Percentiles rank a stretch among this genome's conserved stretches.
Evolutionary conservation across 2,888 invertebrate species (phyloP).

Genomic region (Panopea generosa): DNA sequence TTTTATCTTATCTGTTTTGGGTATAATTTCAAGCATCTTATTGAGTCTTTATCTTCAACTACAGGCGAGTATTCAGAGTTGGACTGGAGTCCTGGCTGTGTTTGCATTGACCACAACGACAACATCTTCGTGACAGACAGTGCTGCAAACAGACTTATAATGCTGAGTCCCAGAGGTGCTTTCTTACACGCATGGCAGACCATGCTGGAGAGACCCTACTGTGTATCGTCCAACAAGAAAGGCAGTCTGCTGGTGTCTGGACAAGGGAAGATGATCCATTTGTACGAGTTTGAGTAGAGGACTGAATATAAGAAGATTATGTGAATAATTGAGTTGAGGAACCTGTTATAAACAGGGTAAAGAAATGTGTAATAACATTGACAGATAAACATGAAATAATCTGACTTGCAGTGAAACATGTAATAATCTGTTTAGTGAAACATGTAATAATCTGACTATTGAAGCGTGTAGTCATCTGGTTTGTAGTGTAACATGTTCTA

Average conservation of each 20-base stretch:
- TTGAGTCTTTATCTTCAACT: slow-evolving; percentile 3
- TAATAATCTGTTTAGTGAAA: too few relatives aligned
- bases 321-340: too few relatives aligned
- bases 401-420: too few relatives aligned
- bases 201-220: slow-evolving; percentile 23
- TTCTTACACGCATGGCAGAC: slow-evolving; percentile 60
- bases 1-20: too few relatives aligned
- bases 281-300: slow-evolving; percentile 47
- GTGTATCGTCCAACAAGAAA: slow-evolving; percentile 47
- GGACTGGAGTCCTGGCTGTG: slow-evolving; percentile 49
- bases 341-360: too few relatives aligned
- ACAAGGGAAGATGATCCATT: slow-evolving; percentile 46
- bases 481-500: too few relatives aligned
- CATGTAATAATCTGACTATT: too few relatives aligned
- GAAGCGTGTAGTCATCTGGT: too few relatives aligned
- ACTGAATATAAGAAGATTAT: too few relatives aligned
- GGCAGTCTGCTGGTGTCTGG: slow-evolving; percentile 56
- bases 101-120: slow-evolving; percentile 57
- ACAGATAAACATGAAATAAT: too few relatives aligned
- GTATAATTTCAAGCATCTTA: not conserved
- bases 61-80: slow-evolving; percentile 40
- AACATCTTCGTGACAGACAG: slow-evolving; percentile 63
- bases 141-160: slow-evolving; percentile 47
- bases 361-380: too few relatives aligned
- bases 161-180: slow-evolving; percentile 43